A percentile compares a stretch with the other conserved stretches of the same genome.
phyloP scores from a whole-genome alignment of 2,888 invertebrate genomes.

The Papilio protenor region DNA sequence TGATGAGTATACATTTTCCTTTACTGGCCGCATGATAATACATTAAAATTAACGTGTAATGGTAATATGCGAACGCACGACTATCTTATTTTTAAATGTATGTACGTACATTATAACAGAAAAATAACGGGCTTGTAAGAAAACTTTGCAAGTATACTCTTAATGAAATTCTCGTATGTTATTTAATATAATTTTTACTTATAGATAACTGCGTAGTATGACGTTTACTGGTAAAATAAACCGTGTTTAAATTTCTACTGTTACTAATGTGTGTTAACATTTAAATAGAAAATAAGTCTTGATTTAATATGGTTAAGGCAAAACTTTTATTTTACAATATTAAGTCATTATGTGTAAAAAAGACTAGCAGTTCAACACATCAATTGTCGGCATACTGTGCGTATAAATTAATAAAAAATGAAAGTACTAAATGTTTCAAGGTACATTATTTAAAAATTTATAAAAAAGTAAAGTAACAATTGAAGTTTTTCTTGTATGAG shows the following conservation, averaged over 20 bases:
- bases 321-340: background rate
- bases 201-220: background rate
- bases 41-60: background rate
- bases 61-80: background rate
- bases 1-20: slow-evolving; percentile 24
- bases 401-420: slow-evolving; percentile 10
- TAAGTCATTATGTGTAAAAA: background rate
- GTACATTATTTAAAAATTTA: slow-evolving; percentile 30
- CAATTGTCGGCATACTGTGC: slow-evolving; percentile 1
- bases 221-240: background rate
- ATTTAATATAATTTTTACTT: background rate
- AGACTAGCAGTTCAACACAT: background rate
- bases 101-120: background rate
- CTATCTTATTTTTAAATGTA: background rate
- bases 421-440: slow-evolving; percentile 15
- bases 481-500: slow-evolving; percentile 47
- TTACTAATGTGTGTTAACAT: background rate
- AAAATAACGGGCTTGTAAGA: background rate
- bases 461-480: slow-evolving; percentile 37
- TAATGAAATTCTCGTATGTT: background rate
- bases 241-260: background rate
- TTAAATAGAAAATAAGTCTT: background rate
- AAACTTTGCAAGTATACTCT: background rate
- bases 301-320: background rate
- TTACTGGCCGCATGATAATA: background rate